These are phyloP conservation scores for Sternarchorhynchus goeldii DNA, from an alignment of 2,797 vertebrate genomes.

Conservation along the genomic window DNA sequence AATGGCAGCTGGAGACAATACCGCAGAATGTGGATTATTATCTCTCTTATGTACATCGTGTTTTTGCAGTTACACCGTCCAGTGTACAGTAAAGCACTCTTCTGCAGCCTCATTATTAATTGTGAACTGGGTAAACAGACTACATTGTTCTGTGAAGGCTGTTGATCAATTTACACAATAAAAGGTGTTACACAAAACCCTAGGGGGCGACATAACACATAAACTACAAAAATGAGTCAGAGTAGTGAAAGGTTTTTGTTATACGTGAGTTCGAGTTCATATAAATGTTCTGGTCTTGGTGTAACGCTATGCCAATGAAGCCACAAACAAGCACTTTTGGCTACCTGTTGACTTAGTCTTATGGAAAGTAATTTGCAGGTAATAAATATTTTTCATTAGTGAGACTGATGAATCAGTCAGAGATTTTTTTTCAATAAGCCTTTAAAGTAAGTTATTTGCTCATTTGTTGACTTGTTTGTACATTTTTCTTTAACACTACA, in stretches of 20 bases:
- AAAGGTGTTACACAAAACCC: background rate
- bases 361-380: background rate
- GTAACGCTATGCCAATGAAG: background rate
- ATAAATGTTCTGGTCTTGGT: background rate
- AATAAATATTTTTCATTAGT: background rate
- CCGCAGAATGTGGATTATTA: too few species aligned
- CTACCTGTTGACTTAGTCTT: background rate
- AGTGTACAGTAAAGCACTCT: background rate
- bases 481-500: too few species aligned
- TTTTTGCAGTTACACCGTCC: too few species aligned
- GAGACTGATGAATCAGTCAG: background rate
- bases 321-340: background rate
- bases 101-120: background rate
- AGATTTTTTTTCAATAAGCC: background rate
- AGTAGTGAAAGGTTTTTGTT: background rate
- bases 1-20: too few species aligned
- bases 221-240: background rate
- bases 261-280: background rate
- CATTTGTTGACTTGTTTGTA: too few species aligned
- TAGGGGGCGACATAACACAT: constrained; percentile 31
- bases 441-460: background rate
- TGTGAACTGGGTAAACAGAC: background rate
- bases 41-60: too few species aligned
- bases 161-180: background rate
- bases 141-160: background rate